Percentiles rank a stretch among this genome's conserved stretches.
Conservation (phyloP, 2,113 vertebrate genomes). For the Puffinus mauretanicus region DNA sequence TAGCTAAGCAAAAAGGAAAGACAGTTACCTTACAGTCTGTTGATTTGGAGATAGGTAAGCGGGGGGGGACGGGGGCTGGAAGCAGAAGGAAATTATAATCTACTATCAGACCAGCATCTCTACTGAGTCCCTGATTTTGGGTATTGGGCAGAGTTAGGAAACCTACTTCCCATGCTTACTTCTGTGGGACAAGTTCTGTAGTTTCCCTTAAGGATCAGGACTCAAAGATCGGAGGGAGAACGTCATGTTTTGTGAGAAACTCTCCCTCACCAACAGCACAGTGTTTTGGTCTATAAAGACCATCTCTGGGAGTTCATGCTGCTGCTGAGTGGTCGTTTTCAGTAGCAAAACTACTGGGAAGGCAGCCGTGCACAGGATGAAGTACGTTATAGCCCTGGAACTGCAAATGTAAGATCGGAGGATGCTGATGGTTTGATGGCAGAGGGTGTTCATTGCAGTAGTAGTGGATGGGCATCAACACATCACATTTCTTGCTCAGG, state of each 20-base stretch:
- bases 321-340: neutral
- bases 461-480: neutral
- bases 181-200: neutral
- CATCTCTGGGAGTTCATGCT: neutral
- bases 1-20: neutral
- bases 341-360: neutral
- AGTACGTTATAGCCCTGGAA: neutral
- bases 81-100: neutral
- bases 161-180: neutral
- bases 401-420: neutral
- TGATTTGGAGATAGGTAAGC: neutral
- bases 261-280: neutral
- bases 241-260: neutral
- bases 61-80: accelerated
- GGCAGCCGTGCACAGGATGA: neutral
- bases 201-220: neutral
- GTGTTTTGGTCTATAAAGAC: neutral
- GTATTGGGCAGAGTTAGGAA: neutral
- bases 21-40: neutral
- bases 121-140: neutral
- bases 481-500: neutral
- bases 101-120: neutral
- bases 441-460: neutral
- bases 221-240: neutral
- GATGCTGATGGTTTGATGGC: neutral